Conservation (phyloP, 2,888 invertebrate genomes). For the Drosophila hamatofila region DNA sequence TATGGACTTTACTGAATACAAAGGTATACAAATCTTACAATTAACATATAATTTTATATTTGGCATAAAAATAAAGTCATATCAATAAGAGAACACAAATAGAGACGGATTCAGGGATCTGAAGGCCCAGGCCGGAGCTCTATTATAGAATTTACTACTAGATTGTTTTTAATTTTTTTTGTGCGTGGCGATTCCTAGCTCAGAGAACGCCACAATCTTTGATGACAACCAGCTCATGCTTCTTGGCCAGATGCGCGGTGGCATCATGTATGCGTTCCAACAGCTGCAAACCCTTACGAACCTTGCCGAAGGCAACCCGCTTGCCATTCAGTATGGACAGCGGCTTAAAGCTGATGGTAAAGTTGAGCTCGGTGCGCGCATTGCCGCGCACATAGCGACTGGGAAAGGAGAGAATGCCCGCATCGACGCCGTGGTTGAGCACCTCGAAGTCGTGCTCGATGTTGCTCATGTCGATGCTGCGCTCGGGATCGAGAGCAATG, state of each 20-base stretch:
- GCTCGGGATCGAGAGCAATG: conserved; percentile 59
- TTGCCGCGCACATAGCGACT: conserved; percentile 80
- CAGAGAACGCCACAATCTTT: conserved; percentile 75
- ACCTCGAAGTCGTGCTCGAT: conserved; percentile 80
- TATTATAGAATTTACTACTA: conserved; percentile 17
- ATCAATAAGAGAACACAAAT: conserved; percentile 6
- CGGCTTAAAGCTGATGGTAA: conserved; percentile 83
- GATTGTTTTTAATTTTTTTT: too few species aligned
- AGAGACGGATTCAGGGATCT: not conserved
- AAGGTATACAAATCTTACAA: too few species aligned
- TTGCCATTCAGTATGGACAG: conserved; percentile 82
- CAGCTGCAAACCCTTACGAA: conserved; percentile 77
- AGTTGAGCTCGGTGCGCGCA: conserved; percentile 66
- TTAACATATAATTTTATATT: conserved; percentile 42
- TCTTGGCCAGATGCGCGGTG: conserved; percentile 64
- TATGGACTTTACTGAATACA: too few species aligned
- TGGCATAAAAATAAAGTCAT: conserved; percentile 12
- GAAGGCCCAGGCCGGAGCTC: not conserved
- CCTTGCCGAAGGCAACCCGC: conserved; percentile 82
- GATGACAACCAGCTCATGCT: conserved; percentile 68
- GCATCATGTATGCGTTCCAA: conserved; percentile 76
- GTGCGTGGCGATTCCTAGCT: not conserved
- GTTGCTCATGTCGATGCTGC: conserved; percentile 49
- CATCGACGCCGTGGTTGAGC: conserved; percentile 79
- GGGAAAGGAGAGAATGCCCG: conserved; percentile 80